A percentile compares a stretch with the other conserved stretches of the same genome.
phyloP scores from a whole-genome alignment of 2,797 vertebrate genomes.

The Notolabrus celidotus region DNA sequence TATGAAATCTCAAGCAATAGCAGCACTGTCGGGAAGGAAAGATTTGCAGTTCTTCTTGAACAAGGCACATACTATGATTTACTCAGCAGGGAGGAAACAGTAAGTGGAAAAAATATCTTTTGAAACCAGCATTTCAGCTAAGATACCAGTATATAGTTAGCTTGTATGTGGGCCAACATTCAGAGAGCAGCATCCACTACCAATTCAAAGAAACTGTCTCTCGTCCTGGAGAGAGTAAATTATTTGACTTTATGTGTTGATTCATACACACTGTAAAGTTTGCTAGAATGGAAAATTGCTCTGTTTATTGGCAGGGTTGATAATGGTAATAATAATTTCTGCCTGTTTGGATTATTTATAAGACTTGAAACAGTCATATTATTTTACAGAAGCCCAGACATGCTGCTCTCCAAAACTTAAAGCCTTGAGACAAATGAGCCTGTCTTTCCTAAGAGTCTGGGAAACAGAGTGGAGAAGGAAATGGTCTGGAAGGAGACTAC shows the following conservation, averaged over 20 bases:
- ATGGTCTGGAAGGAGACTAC: conserved; percentile 55
- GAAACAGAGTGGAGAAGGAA: conserved; percentile 58
- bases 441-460: conserved; percentile 70
- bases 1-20: too few species aligned
- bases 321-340: conserved; percentile 44
- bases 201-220: conserved; percentile 4
- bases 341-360: conserved; percentile 41
- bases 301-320: conserved; percentile 42
- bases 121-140: conserved; percentile 20
- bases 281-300: conserved; percentile 37
- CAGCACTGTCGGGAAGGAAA: neutral
- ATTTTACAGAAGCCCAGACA: conserved; percentile 68
- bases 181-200: conserved; percentile 7
- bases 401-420: conserved; percentile 44
- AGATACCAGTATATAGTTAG: neutral
- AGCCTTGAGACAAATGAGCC: conserved; percentile 62
- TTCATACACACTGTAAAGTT: conserved; percentile 2
- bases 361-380: conserved; percentile 63
- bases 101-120: neutral
- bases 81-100: neutral
- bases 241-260: conserved; percentile 1
- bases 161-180: neutral
- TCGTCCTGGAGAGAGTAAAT: conserved; percentile 3
- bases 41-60: neutral
- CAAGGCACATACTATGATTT: neutral